Percentiles rank a stretch among this genome's conserved stretches.
phyloP scores from a whole-genome alignment of 2,113 vertebrate species.

The Turdus rufiventris region DNA sequence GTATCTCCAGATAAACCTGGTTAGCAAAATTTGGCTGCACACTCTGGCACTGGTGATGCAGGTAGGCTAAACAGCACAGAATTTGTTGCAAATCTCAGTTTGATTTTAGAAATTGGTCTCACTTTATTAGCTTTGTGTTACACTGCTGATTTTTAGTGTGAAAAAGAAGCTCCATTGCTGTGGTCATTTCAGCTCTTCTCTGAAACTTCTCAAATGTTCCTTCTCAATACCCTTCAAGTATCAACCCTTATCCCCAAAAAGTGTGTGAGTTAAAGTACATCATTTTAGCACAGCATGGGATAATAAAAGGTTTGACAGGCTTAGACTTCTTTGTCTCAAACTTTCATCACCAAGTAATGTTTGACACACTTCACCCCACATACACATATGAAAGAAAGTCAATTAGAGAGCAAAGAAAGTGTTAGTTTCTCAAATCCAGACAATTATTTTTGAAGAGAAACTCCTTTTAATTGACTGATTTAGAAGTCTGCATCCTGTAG shows the following conservation, averaged over 20 bases:
- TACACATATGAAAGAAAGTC: background rate
- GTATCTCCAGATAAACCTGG: background rate
- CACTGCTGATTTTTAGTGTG: background rate
- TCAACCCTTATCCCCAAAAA: background rate
- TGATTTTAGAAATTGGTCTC: background rate
- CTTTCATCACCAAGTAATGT: background rate
- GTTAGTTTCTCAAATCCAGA: background rate
- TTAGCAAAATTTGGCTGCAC: background rate
- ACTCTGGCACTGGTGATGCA: background rate
- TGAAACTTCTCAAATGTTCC: background rate
- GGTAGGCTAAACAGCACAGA: background rate
- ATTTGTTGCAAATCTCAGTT: background rate
- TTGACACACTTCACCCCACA: background rate
- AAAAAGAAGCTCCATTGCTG: background rate
- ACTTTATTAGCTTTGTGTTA: background rate
- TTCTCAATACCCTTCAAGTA: background rate
- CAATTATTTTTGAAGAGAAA: background rate
- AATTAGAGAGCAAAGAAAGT: background rate
- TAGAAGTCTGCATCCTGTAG: background rate
- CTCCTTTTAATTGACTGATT: background rate
- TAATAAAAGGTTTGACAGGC: background rate
- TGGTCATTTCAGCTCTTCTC: background rate
- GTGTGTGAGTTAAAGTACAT: background rate
- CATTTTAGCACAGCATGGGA: background rate
- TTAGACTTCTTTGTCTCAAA: background rate